phyloP scores from a whole-genome alignment of 1,140 invertebrate species.

The Atta colombica region DNA sequence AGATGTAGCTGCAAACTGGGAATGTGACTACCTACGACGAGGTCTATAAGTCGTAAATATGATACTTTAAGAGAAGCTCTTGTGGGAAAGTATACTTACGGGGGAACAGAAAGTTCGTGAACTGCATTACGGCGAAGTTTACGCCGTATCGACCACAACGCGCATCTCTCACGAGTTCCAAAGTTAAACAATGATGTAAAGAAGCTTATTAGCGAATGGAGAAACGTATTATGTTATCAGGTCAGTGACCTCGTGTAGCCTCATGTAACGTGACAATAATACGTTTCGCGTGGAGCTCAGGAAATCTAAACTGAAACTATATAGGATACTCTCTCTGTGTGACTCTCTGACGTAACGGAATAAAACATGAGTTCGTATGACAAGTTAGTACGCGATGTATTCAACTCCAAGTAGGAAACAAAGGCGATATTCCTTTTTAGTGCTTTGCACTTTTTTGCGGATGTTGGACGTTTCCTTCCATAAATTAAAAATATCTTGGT shows the following conservation, averaged over 20 bases:
- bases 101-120: conserved; percentile 40
- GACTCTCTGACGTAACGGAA: conserved; percentile 36
- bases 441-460: background rate
- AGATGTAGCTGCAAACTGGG: conserved; percentile 34
- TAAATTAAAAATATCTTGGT: conserved; percentile 24
- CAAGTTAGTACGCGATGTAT: conserved; percentile 18
- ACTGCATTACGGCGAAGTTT: conserved; percentile 59
- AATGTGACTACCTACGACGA: conserved; percentile 51
- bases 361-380: conserved; percentile 46
- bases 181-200: conserved; percentile 63
- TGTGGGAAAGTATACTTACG: conserved; percentile 53
- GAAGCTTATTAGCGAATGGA: conserved; percentile 56
- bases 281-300: background rate
- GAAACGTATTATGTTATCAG: conserved; percentile 41
- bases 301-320: conserved; percentile 52
- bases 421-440: background rate
- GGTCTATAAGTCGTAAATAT: conserved; percentile 59
- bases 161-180: conserved; percentile 40
- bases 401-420: conserved; percentile 28
- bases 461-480: background rate
- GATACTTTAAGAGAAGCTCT: conserved; percentile 49
- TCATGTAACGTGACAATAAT: conserved; percentile 43
- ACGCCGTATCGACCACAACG: conserved; percentile 51
- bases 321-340: conserved; percentile 6
- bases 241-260: conserved; percentile 38